Conservation (phyloP, 2,797 vertebrate species). For the Delichon dasypus region DNA sequence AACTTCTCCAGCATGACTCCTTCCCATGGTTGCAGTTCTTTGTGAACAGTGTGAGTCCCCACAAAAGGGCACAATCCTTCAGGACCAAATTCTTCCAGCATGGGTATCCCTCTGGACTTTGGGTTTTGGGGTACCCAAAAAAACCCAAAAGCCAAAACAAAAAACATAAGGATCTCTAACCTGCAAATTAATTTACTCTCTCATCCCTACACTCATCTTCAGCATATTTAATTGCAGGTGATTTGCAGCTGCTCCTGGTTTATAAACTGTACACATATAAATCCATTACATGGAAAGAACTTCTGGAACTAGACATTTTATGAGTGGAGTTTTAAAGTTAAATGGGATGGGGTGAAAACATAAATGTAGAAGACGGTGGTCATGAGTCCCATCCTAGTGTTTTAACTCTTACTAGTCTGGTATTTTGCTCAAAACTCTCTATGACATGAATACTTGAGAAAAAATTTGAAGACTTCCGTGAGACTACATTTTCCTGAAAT, state of each 20-base stretch:
- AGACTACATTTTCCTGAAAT: not conserved
- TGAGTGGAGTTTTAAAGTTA: not conserved
- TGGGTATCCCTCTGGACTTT: not conserved
- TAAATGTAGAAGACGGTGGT: accelerated
- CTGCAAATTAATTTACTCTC: not conserved
- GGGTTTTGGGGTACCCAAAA: not conserved
- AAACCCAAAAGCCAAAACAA: accelerated
- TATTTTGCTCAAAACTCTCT: not conserved
- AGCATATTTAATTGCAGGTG: not conserved
- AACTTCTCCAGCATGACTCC: not conserved
- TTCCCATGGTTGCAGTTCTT: not conserved
- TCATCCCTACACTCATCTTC: not conserved
- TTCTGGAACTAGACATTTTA: not conserved
- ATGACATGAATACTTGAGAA: not conserved
- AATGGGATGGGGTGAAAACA: not conserved
- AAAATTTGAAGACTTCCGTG: not conserved
- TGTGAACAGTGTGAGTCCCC: not conserved
- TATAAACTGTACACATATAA: not conserved
- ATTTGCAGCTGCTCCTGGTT: not conserved
- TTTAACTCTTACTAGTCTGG: not conserved
- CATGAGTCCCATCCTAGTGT: not conserved
- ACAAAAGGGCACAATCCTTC: not conserved
- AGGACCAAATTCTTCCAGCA: not conserved
- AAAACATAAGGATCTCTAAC: not conserved
- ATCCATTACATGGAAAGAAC: not conserved